Conservation (phyloP, 2,797 vertebrate species). For the Pampus argenteus region DNA sequence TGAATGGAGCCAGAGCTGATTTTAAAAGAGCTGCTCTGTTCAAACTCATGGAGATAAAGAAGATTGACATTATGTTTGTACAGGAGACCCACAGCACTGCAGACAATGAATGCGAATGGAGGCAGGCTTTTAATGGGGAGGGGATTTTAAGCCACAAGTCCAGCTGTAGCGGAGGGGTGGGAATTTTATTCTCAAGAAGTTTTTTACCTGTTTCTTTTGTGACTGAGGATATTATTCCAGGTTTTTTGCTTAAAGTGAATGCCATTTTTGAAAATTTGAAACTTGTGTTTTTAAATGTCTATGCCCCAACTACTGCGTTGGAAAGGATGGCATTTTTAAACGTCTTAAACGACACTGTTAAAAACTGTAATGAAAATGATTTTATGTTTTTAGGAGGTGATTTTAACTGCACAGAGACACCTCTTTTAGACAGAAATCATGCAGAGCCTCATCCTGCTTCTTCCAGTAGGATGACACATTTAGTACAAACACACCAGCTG, state of each 20-base stretch:
- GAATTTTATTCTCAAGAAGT: background rate
- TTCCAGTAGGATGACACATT: background rate
- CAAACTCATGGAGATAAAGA: background rate
- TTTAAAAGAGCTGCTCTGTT: background rate
- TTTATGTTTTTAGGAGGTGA: too few species aligned
- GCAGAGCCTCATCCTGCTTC: background rate
- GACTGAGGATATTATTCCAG: background rate
- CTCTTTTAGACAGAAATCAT: background rate
- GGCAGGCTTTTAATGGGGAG: too few species aligned
- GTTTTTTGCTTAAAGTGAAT: background rate
- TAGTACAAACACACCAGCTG: too few species aligned
- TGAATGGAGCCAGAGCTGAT: background rate
- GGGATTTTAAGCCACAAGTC: background rate
- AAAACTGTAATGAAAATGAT: background rate
- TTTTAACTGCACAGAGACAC: too few species aligned
- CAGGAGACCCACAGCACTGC: background rate
- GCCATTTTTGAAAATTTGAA: too few species aligned
- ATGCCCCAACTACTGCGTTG: too few species aligned
- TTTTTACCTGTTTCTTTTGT: background rate
- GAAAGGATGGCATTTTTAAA: background rate
- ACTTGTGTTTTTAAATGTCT: too few species aligned
- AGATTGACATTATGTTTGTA: background rate
- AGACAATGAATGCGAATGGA: background rate
- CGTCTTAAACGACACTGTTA: background rate
- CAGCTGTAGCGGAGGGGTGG: background rate